A percentile compares a stretch with the other conserved stretches of the same genome.
Evolutionary conservation across 2,113 vertebrate genomes (phyloP).

Genomic region (Progne subis): DNA sequence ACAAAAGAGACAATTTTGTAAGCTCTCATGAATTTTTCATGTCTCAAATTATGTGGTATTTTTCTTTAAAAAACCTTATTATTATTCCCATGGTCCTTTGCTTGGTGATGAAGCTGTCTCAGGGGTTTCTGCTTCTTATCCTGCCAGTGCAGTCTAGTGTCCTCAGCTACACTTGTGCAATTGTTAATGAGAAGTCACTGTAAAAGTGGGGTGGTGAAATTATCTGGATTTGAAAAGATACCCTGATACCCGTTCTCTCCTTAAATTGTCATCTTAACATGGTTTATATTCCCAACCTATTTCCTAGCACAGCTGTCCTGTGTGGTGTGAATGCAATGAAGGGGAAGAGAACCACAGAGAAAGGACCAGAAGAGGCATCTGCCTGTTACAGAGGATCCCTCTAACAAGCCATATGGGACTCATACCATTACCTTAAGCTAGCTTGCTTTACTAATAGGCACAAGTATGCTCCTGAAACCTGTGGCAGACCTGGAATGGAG

Average conservation of each 20-base stretch:
- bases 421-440: not conserved
- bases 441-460: not conserved
- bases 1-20: not conserved
- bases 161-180: not conserved
- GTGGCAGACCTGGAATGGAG: not conserved
- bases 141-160: not conserved
- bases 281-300: not conserved
- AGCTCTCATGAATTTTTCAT: not conserved
- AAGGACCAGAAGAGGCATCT: not conserved
- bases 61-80: not conserved
- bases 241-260: not conserved
- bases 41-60: not conserved
- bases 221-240: not conserved
- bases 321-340: not conserved
- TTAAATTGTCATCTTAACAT: not conserved
- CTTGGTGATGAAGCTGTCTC: not conserved
- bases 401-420: not conserved
- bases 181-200: not conserved
- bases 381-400: not conserved
- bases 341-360: not conserved
- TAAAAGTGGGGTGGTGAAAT: not conserved
- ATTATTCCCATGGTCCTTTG: not conserved
- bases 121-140: not conserved
- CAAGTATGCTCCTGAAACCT: not conserved
- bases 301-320: not conserved